Base-by-base conservation (phyloP, 2,888 invertebrate species). In the Ectropis crepuscularia region DNA sequence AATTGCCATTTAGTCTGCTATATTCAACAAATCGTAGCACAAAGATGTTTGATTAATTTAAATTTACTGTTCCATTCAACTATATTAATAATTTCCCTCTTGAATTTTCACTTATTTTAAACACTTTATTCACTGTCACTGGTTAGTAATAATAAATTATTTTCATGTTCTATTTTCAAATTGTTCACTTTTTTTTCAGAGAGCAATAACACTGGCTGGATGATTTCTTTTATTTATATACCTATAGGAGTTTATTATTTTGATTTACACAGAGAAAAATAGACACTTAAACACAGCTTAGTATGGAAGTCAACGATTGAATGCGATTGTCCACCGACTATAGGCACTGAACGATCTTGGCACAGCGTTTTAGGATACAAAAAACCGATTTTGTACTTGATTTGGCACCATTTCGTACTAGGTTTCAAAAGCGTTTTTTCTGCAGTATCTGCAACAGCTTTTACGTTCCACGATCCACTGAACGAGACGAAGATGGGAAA, bases 1-100 rank as follows among this genome's bases (percentile, higher is more conserved):
- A 82, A 81, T 71, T 77, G 80, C 80, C 85, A 83, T 85, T 82
- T 82, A 81, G 76, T 62, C 48, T 55, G 38, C 53, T 59, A 42
- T 54, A 10, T 51, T 41, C 41, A 51, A 51, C 50, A 16, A 5
- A 41, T 39, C 51, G 12, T 16, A 6, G 9, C 39, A 28, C 16
- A 10, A 28, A 46, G 5, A 12, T 11, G 6, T 7, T 11, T 37
- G 9, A 50, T 12, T 28, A 10, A 9, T 41, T 7, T 16, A 51
- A 2, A 36, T 9, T 10, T 50, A 12, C 12, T 50, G 39, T 51
- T 28, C 6, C 16, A 51, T 53, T 59, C n/a, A 45, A 28, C 16
- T 28, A 28, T 28, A 28, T 28, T 28, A 28, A 41, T 47, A 11
- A 38, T 6, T 16, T 51, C n/a, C 28, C 46, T 6, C 42, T 50